Conservation (phyloP, 2,113 vertebrate species). For the Leptosomus discolor region DNA sequence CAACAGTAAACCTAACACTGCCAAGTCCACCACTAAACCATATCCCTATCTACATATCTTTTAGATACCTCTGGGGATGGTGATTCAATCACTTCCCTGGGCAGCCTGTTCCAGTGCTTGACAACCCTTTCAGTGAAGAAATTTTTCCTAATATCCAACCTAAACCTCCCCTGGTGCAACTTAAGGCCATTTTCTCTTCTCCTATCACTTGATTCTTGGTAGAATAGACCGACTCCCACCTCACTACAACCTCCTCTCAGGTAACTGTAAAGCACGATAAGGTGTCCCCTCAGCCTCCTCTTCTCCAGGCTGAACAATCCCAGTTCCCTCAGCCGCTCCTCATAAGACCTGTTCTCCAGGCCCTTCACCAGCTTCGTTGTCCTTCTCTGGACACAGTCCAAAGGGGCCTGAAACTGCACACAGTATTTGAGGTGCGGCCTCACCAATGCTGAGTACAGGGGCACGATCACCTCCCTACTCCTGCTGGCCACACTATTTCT, state of each 20-base stretch:
- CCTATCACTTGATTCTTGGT: background rate
- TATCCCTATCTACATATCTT: background rate
- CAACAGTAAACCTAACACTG: background rate
- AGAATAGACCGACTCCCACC: background rate
- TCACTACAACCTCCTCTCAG: background rate
- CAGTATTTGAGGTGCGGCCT: fast-evolving
- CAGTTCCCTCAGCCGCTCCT: background rate
- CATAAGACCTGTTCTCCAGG: background rate
- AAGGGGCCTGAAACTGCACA: background rate
- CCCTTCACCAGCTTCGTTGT: background rate
- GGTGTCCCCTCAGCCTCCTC: background rate
- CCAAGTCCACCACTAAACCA: background rate
- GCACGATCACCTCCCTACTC: background rate
- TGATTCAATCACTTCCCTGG: background rate
- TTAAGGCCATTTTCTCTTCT: background rate
- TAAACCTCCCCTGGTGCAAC: background rate
- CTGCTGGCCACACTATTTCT: background rate
- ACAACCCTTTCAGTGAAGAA: background rate
- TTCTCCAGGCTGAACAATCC: background rate
- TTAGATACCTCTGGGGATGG: background rate
- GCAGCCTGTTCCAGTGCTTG: background rate
- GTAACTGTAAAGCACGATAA: too few species aligned
- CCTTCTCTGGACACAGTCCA: fast-evolving
- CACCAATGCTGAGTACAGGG: fast-evolving
- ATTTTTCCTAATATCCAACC: background rate